These are phyloP conservation scores for Drosophila sucinea DNA, from an alignment of 1,140 invertebrate species.

Conservation along the genomic window DNA sequence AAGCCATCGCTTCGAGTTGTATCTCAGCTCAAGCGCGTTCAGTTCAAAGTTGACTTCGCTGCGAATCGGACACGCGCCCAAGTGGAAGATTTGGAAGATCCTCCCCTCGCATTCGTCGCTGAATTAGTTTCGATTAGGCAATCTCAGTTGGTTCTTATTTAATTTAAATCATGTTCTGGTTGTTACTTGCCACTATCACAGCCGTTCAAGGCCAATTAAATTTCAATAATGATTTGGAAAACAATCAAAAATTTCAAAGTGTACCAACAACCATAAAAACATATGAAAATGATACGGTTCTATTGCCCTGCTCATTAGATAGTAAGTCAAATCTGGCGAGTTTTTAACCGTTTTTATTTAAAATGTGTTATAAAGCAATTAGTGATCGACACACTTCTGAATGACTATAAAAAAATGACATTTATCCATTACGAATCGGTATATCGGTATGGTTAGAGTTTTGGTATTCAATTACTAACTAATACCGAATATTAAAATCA, in stretches of 20 bases:
- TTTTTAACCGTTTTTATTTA: too few species aligned
- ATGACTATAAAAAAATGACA: too few species aligned
- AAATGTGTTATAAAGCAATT: too few species aligned
- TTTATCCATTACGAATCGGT: too few species aligned
- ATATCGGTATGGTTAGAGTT: too few species aligned
- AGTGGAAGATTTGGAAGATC: conserved; percentile 26
- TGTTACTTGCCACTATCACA: conserved; percentile 24
- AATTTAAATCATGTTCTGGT: conserved; percentile 56
- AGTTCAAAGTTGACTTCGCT: conserved; percentile 61
- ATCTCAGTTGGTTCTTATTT: conserved; percentile 44
- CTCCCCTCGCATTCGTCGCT: conserved; percentile 20
- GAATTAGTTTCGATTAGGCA: conserved; percentile 42
- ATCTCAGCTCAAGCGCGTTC: conserved; percentile 52
- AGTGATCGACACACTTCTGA: too few species aligned
- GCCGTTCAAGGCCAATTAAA: conserved; percentile 44
- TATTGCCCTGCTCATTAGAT: conserved; percentile 87
- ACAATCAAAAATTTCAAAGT: conserved; percentile 84
- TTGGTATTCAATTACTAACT: too few species aligned
- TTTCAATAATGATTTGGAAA: conserved; percentile 68
- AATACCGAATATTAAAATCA: too few species aligned
- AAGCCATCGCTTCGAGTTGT: conserved; percentile 17
- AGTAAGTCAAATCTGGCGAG: conserved; percentile 57
- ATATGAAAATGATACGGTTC: conserved; percentile 89
- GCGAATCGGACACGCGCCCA: conserved; percentile 42
- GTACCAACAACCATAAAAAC: conserved; percentile 89